These are phyloP conservation scores for Brachyhypopomus gauderio DNA, from an alignment of 2,113 vertebrate species.

Conservation along the genomic window DNA sequence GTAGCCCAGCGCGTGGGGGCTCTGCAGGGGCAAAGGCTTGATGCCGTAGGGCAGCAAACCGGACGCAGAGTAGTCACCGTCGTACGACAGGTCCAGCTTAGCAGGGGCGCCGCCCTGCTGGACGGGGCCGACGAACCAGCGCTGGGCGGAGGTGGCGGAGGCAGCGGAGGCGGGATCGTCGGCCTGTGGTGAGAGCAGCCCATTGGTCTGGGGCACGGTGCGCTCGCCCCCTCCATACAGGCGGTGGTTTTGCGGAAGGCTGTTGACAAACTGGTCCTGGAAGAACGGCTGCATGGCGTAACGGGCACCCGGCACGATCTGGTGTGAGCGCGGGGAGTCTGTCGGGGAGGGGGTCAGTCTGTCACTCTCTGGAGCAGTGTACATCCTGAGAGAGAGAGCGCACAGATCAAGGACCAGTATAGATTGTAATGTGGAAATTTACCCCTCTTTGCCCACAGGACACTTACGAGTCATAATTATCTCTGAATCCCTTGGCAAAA, in stretches of 20 bases:
- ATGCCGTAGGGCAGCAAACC: constrained; percentile 94
- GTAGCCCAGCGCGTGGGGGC: constrained; percentile 91
- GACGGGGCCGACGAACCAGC: constrained; percentile 94
- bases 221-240: constrained; percentile 90
- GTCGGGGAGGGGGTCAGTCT: constrained; percentile 97
- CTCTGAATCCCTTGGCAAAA: constrained; percentile 98
- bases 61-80: constrained; percentile 91
- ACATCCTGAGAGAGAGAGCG: constrained; percentile 83
- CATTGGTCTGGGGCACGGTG: constrained; percentile 92
- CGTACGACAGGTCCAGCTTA: constrained; percentile 94
- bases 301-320: constrained; percentile 95
- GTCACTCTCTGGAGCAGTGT: constrained; percentile 98
- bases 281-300: constrained; percentile 97
- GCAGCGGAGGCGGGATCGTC: constrained; percentile 79
- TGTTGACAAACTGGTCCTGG: constrained; percentile 99
- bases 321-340: constrained; percentile 97
- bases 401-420: not conserved
- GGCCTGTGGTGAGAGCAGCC: constrained; percentile 88
- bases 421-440: too few relatives aligned
- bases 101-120: constrained; percentile 85
- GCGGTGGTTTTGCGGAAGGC: constrained; percentile 91
- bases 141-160: constrained; percentile 76
- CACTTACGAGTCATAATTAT: constrained; percentile 99
- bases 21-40: constrained; percentile 94
- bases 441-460: not conserved